Evolutionary conservation across 2,113 vertebrate species (phyloP), one percentile per base, ranked within the genome.

Genomic region (Mastomys natalensis): DNA sequence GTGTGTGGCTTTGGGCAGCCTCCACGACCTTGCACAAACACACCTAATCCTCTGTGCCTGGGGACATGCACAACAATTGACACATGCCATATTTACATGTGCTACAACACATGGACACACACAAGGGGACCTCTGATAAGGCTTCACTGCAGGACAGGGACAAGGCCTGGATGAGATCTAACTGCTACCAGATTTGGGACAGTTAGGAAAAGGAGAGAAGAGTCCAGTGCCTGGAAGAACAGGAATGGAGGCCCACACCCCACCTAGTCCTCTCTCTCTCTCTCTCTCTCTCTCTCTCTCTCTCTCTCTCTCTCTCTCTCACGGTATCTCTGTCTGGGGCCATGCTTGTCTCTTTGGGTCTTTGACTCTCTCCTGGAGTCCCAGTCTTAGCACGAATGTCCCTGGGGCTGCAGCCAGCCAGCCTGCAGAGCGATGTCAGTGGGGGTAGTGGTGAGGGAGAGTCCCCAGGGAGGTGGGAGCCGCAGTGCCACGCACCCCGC

Each of bases 401-500:
- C 94, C 97, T 74, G 89, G 94, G 94, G 96, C 97, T 96, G 96
- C 24, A 21, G 96, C 95, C 90, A 21, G 96, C 95, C 90, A 58
- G 95, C 73, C 0, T 26, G 51, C 66, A 1, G 62, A 95, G 92
- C 0, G 1, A 22, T 96, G 90, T 96, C 97, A 86, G 90, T 72
- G 77, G 17, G 12, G 93, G 93, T 66, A 55, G 80, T 64, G 91
- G 78, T 0, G 93, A 95, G 97, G 84, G 95, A 97, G 95, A 51
- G 10, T 97, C 98, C 95, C 97, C 26, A 0, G 98, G 97, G 97
- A 96, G 91, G 95, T 97, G 96, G 97, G 96, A 96, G 95, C 97
- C 77, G 97, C 97, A 98, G 95, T 92, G 95, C 96, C 96, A 97
- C 94, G 97, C 97, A 97, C 97, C 97, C 97, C 94, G 97, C 96